Evolutionary conservation across 2,113 vertebrate genomes (phyloP).

Genomic region (Chamaea fasciata): DNA sequence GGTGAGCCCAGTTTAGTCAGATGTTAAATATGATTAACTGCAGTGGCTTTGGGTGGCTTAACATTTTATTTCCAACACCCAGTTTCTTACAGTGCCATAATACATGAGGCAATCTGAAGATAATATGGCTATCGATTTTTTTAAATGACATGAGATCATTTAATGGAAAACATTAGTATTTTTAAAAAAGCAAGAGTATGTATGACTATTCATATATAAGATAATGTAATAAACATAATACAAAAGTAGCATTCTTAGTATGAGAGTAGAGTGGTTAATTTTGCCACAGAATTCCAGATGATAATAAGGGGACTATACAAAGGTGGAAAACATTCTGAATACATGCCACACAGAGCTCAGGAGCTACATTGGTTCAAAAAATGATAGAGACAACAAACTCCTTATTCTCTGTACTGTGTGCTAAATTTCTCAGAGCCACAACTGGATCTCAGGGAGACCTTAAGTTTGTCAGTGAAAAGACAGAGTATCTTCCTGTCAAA

Average conservation of each 20-base stretch:
- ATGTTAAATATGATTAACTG: constrained; percentile 32
- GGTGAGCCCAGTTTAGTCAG: neutral
- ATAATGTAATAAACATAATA: neutral
- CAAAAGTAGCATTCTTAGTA: neutral
- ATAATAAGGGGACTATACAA: neutral
- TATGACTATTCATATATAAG: neutral
- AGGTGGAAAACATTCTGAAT: neutral
- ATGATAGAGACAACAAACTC: neutral
- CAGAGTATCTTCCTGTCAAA: neutral
- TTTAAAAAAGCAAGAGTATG: neutral
- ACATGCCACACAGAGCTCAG: neutral
- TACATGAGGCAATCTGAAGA: neutral
- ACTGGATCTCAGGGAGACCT: neutral
- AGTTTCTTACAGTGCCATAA: neutral
- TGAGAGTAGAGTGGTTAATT: neutral
- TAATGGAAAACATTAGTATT: neutral
- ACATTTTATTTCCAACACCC: constrained; percentile 12
- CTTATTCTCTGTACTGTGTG: neutral
- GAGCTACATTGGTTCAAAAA: neutral
- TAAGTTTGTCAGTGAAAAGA: neutral
- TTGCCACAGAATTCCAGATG: neutral
- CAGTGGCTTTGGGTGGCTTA: constrained; percentile 5
- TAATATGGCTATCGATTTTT: neutral
- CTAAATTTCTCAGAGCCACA: neutral
- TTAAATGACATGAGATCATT: neutral